Base-by-base conservation (phyloP, 2,797 vertebrate genomes). In the Anisognathus igniventris region DNA sequence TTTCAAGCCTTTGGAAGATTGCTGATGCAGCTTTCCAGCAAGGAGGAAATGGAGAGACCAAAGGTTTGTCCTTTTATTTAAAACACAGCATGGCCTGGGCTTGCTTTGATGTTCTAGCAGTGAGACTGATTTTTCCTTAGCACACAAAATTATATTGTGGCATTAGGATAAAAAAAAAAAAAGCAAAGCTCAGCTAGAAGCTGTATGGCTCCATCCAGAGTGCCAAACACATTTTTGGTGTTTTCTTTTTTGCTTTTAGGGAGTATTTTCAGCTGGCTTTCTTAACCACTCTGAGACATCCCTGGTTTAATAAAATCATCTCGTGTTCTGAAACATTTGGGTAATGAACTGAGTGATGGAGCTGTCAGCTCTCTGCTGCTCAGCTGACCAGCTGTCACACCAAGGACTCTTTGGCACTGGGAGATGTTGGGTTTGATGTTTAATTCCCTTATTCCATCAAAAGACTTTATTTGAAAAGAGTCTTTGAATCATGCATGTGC, bases 371-470 rank as follows among this genome's bases (percentile, higher is more conserved):
- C 68, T 35, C 65, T 50, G n/a, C 76, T 86, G 35, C 61, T 93
- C 82, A 50, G 45, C 61, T 95, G 86, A 77, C 92, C 96, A 93
- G 79, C 79, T 84, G 56, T 40, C 51, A 62, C 74, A 78, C 56
- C 37, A 53, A 82, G 70, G 65, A 51, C 94, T 92, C 83, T 33
- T 28, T 56, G 87, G 64, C 71, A 86, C 0, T 48, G 62, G 70
- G n/a, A 86, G 66, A 45, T 5, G 9, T 33, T 64, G 51, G 62
- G 24, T 94, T 95, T 95, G 90, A 93, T 92, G 77, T 89, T 92
- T 86, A 53, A 93, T 94, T 92, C 80, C 65, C 67, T 86, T 44
- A 54, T 58, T 95, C 81, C 80, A 91, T 82, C 90, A 80, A 92
- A 92, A 87, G 64, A 14, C 17, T 91, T 74, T 7, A 27, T 92